Base-by-base conservation (phyloP, 2,888 invertebrate genomes). In the Marronus borbonicus region DNA sequence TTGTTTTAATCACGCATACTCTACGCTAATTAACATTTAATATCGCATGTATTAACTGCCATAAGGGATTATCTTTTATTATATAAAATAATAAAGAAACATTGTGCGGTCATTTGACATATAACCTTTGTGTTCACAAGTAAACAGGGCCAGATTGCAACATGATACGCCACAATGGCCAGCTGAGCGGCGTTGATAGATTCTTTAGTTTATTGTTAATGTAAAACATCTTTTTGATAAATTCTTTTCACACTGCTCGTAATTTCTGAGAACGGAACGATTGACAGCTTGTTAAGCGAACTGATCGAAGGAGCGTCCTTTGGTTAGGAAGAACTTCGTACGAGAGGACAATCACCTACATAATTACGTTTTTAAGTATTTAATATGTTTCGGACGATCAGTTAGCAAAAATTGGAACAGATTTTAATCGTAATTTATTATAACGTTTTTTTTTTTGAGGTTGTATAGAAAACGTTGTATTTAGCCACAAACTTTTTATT, bases 11-110 rank as follows among this genome's bases (percentile, higher is more conserved):
- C 39, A 39, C 31, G 7, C 31, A 5, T 36, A 64, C 36, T 65
- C 39, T 65, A 65, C 5, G 65, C 65, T 39, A 65, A 65, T 65
- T 65, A 65, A 65, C 65, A n/a, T 65, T 65, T 65, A 65, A 65
- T 65, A 65, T 65, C 55, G 44, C 44, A 55, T n/a, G 8, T 55
- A 55, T 17, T n/a, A 55, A n/a, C 31, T 39, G 65, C 39, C 65
- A 10, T n/a, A 31, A 65, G n/a, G 5, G 65, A 65, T 44, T 65
- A 65, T 39, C n/a, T 65, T 65, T 39, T 39, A 65, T 65, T 65
- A 65, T 65, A 65, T 36, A 65, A 39, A 44, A 44, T 8, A 44
- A 44, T 65, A 39, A 65, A 39, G 39, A 69, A 50, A 52, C 50
- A 69, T 69, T 50, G 58, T 50, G 52, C 8, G n/a, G 31, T 2